Percentiles rank a stretch among this genome's conserved stretches.
phyloP scores from a whole-genome alignment of 2,888 invertebrate species.

The Hecatera dysodea region DNA sequence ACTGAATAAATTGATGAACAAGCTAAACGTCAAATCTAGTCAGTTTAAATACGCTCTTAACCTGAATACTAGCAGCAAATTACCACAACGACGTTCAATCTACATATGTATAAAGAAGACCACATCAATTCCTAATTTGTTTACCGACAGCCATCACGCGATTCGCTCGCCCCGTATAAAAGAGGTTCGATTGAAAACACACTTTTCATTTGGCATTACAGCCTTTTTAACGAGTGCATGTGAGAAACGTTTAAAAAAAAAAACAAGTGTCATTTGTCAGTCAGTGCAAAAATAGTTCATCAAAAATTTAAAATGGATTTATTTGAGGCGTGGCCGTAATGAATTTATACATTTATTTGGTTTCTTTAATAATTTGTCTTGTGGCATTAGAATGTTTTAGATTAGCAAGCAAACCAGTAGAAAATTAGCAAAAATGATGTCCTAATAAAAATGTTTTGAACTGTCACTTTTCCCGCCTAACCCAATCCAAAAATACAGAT shows the following conservation, averaged over 20 bases:
- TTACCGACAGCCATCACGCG: slow-evolving; percentile 60
- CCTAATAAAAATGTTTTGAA: not conserved
- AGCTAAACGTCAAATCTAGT: not conserved
- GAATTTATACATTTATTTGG: slow-evolving; percentile 26
- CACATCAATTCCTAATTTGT: slow-evolving; percentile 62
- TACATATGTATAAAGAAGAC: slow-evolving; percentile 49
- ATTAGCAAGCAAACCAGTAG: not conserved
- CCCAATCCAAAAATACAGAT: slow-evolving; percentile 36
- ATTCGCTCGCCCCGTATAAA: slow-evolving; percentile 55
- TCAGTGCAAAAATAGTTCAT: slow-evolving; percentile 7
- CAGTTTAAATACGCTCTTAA: slow-evolving; percentile 20
- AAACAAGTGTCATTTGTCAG: not conserved
- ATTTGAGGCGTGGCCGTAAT: not conserved
- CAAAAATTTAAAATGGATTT: slow-evolving; percentile 28
- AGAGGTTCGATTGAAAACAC: slow-evolving; percentile 38
- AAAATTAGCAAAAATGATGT: slow-evolving; percentile 22
- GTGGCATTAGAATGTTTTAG: not conserved
- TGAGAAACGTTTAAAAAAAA: slow-evolving; percentile 9
- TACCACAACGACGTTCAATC: slow-evolving; percentile 36
- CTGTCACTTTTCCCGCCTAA: slow-evolving; percentile 37
- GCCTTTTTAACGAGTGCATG: slow-evolving; percentile 28
- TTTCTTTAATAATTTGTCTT: slow-evolving; percentile 3
- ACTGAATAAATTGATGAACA: not conserved
- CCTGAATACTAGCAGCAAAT: slow-evolving; percentile 30
- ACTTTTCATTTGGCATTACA: slow-evolving; percentile 50